Conservation (phyloP, 2,113 vertebrate species). For the Oreotrochilus melanogaster region DNA sequence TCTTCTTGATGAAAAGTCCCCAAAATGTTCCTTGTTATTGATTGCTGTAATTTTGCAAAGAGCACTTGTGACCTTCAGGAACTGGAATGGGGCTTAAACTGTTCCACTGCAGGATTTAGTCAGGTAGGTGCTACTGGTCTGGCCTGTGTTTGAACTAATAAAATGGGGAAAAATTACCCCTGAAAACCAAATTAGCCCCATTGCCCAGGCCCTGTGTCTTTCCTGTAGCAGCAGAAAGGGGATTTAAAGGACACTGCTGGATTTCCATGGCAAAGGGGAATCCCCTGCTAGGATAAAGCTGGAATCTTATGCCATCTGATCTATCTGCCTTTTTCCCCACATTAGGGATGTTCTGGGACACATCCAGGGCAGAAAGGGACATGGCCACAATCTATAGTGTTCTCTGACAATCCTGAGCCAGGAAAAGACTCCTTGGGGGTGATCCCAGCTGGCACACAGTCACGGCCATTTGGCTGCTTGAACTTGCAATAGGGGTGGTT, state of each 20-base stretch:
- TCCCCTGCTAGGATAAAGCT: conserved; percentile 51
- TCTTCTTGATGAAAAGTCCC: neutral
- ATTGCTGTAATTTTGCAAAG: neutral
- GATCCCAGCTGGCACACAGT: conserved; percentile 44
- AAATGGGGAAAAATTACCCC: neutral
- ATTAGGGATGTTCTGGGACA: conserved; percentile 16
- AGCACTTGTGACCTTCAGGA: neutral
- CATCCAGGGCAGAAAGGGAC: conserved; percentile 32
- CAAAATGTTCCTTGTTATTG: neutral
- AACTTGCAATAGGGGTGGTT: neutral
- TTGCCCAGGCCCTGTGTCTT: neutral
- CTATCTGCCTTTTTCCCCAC: neutral
- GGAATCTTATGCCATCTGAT: conserved; percentile 4
- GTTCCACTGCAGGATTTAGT: neutral
- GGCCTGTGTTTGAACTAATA: neutral
- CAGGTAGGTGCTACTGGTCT: neutral
- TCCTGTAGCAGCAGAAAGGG: neutral
- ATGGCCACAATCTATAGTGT: neutral
- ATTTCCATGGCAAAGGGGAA: conserved; percentile 72
- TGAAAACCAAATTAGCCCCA: neutral
- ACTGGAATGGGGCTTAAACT: neutral
- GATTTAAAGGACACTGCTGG: conserved; percentile 68
- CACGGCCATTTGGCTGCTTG: conserved; percentile 56
- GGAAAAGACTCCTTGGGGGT: conserved; percentile 44
- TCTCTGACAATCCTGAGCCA: neutral